A percentile compares a stretch with the other conserved stretches of the same genome.
These are phyloP conservation scores for Ectemnius lituratus DNA, from an alignment of 2,888 invertebrate genomes.

Conservation along the genomic window DNA sequence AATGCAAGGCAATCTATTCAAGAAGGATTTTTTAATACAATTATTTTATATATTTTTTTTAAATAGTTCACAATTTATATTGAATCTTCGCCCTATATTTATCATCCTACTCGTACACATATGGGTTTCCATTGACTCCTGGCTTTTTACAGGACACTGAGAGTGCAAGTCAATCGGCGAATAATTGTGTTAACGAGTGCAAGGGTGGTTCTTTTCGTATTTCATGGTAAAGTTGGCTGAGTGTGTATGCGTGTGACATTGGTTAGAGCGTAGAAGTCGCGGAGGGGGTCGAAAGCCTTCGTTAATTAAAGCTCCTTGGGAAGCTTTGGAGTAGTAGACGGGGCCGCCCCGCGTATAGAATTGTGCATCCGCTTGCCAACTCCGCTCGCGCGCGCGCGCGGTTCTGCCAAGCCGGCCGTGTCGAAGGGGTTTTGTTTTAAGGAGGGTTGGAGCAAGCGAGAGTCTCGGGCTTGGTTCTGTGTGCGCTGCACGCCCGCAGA, in stretches of 20 bases:
- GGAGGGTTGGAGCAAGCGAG: conserved; percentile 19
- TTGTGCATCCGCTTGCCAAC: conserved; percentile 58
- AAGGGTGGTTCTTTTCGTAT: too few relatives aligned
- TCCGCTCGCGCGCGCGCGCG: too few relatives aligned
- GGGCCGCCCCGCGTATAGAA: conserved; percentile 51
- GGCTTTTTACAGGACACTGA: too few relatives aligned
- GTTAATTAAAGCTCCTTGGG: conserved; percentile 67
- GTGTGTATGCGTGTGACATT: conserved; percentile 21
- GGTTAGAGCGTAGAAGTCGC: conserved; percentile 6
- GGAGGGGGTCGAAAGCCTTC: conserved; percentile 38
- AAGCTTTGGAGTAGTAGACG: conserved; percentile 47
- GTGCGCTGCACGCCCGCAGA: conserved; percentile 47
- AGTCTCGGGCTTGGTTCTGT: conserved; percentile 18
- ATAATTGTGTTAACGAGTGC: too few relatives aligned
- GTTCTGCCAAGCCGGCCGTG: conserved; percentile 49
- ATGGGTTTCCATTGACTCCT: too few relatives aligned
- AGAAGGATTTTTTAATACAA: too few relatives aligned
- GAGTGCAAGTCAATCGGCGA: conserved; percentile 17
- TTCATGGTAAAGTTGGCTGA: not conserved
- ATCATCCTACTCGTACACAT: too few relatives aligned
- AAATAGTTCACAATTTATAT: too few relatives aligned
- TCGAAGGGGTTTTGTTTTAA: conserved; percentile 62
- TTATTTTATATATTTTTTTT: too few relatives aligned
- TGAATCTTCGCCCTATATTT: too few relatives aligned
- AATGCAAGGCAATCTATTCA: too few relatives aligned